phyloP scores from a whole-genome alignment of 1,140 invertebrate species.

The Drosophila yakuba region DNA sequence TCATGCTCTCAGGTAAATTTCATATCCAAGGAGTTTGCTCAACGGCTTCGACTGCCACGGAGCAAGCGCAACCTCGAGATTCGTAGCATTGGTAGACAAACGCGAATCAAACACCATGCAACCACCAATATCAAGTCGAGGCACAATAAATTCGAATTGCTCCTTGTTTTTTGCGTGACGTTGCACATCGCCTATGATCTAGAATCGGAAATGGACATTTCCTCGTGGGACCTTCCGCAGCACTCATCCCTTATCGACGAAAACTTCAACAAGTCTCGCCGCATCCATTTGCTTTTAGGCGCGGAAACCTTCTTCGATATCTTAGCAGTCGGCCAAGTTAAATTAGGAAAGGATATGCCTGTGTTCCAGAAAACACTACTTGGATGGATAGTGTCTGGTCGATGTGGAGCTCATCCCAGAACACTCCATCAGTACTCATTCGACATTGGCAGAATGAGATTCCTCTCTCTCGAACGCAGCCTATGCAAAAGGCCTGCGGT shows the following conservation, averaged over 20 bases:
- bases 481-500: neutral
- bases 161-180: neutral
- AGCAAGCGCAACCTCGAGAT: neutral
- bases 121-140: neutral
- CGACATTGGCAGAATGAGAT: neutral
- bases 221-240: neutral
- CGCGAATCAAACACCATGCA: neutral
- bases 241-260: neutral
- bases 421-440: neutral
- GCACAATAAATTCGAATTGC: neutral
- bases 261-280: neutral
- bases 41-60: neutral
- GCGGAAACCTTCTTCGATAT: neutral
- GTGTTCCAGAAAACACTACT: neutral
- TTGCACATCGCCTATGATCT: no score
- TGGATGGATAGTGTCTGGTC: neutral
- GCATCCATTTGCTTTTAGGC: neutral
- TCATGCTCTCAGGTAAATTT: neutral
- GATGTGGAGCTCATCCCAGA: neutral
- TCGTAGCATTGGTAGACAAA: neutral
- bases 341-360: neutral
- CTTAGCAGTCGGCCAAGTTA: neutral
- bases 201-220: slow-evolving; percentile 1
- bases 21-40: neutral
- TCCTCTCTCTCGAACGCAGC: neutral